phyloP scores from a whole-genome alignment of 2,113 vertebrate species.

The Oophaga pumilio region DNA sequence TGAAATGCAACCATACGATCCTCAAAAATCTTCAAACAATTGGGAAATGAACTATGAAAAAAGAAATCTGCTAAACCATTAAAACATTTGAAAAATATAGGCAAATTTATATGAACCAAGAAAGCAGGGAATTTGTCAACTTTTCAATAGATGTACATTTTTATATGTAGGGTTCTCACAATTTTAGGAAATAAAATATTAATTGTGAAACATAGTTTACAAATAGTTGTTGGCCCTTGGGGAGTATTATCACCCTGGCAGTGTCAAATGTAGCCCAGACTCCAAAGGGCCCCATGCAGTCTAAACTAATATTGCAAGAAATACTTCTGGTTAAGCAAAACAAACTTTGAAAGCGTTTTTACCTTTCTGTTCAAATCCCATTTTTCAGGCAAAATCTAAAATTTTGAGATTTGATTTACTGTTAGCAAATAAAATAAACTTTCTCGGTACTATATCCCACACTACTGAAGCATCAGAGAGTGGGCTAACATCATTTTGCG shows the following conservation, averaged over 20 bases:
- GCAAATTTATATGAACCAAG: neutral
- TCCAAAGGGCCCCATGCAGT: neutral
- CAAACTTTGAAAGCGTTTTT: neutral
- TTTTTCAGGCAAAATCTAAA: neutral
- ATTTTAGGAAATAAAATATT: neutral
- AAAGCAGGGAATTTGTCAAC: neutral
- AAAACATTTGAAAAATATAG: neutral
- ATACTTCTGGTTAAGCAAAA: neutral
- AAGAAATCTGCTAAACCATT: neutral
- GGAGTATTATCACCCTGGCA: neutral
- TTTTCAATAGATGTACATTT: neutral
- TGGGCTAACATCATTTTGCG: no score
- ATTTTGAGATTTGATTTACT: no score
- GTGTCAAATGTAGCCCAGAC: neutral
- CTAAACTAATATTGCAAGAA: neutral
- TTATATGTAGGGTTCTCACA: no score
- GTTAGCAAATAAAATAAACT: no score
- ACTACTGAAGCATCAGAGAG: no score
- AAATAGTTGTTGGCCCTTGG: neutral
- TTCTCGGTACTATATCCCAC: no score
- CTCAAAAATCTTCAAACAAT: neutral
- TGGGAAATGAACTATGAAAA: neutral
- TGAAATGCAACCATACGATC: neutral
- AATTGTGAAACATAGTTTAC: neutral
- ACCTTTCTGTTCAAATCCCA: neutral